Evolutionary conservation across 2,797 vertebrate genomes (phyloP), one percentile per base, ranked within the genome.

Genomic region (Hozukius guyotensis): DNA sequence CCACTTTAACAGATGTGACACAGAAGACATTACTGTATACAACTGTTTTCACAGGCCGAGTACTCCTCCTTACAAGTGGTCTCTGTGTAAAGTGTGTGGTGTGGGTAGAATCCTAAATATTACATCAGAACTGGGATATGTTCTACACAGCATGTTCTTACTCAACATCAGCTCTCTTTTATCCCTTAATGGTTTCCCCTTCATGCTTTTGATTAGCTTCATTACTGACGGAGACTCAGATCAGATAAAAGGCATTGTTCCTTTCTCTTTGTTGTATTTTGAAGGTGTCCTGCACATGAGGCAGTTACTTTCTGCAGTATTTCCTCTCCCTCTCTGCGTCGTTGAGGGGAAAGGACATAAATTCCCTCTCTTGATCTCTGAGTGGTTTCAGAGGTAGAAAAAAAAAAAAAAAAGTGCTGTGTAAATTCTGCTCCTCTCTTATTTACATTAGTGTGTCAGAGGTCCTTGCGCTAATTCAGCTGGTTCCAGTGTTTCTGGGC

Each of bases 391-490:
- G 79, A 60, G 74, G 78, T 63, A 68, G 49, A 76, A 36, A 13
- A 2, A 38, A 42, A 16, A 42, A 72, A 75, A 59, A 67, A 31
- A 7, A 31, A 27, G 63, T 3, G 69, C 72, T 81, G 55, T 72
- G 89, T 86, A 90, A 89, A 90, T 91, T 84, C 69, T 75, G 77
- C 57, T 73, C 64, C 67, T 83, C 81, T 85, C 74, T 79, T 89
- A 91, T 93, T 94, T 93, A 94, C 87, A 93, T 93, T 82, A 86
- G 80, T 1, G 55, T 91, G 92, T 90, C 91, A 89, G 81, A 92
- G 86, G 90, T 90, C 81, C 75, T 85, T 52, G 64, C 11, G 18
- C 87, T 89, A 87, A 90, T 86, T 91, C 78, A 78, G 84, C 71
- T 29, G 59, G 34, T 87, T 78, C 74, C 83, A 84, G 82, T 80